Evolutionary conservation across 2,113 vertebrate species (phyloP).

Genomic region (Protobothrops mucrosquamatus): DNA sequence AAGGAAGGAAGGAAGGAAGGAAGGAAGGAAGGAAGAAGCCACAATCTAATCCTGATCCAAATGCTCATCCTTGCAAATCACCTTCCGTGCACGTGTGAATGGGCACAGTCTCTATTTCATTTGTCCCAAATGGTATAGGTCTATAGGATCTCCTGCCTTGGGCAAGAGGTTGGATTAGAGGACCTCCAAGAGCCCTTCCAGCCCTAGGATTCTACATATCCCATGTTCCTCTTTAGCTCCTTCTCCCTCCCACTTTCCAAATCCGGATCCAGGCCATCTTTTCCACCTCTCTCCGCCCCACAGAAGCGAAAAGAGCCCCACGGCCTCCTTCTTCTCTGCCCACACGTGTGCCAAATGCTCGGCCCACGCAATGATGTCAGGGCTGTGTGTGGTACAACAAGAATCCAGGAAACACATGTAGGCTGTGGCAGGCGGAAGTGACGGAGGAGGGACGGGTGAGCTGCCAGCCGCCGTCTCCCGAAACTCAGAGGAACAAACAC

Average conservation of each 20-base stretch:
- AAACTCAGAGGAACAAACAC: too few species aligned
- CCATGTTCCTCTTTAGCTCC: background rate
- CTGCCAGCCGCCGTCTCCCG: too few species aligned
- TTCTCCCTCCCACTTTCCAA: background rate
- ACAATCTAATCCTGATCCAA: background rate
- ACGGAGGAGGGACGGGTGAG: conserved; percentile 49
- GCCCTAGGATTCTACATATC: too few species aligned
- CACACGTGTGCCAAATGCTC: conserved; percentile 31
- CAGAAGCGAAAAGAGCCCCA: conserved; percentile 1
- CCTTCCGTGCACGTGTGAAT: background rate
- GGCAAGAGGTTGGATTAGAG: background rate
- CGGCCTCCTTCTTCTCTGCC: background rate
- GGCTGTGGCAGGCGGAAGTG: conserved; percentile 53
- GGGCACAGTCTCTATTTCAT: too few species aligned
- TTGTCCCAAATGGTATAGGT: too few species aligned
- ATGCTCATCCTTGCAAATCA: background rate
- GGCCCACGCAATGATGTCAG: conserved; percentile 43
- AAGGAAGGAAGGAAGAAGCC: too few species aligned
- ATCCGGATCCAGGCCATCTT: too few species aligned
- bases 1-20: too few species aligned
- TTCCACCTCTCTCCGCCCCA: conserved; percentile 39
- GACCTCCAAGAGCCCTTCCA: background rate
- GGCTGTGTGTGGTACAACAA: conserved; percentile 25
- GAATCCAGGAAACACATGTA: conserved; percentile 53
- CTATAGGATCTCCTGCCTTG: too few species aligned